Evolutionary conservation across 2,113 vertebrate genomes (phyloP), one percentile per base, ranked within the genome.

Genomic region (Cyprinodon variegatus): DNA sequence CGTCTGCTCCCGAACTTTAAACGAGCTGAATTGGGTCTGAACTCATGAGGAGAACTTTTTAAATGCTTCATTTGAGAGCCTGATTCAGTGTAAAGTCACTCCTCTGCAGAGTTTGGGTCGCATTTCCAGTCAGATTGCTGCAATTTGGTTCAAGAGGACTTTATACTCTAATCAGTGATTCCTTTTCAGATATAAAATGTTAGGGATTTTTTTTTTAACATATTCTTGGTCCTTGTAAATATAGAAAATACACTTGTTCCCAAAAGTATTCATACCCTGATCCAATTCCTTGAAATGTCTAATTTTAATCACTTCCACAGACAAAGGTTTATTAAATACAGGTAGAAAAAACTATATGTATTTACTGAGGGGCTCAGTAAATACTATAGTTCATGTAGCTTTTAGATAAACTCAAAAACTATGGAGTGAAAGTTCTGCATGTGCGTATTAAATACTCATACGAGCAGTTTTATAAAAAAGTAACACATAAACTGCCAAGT

Each of bases 1-100:
- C 10, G 40, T 38, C 70, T 29, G 9, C 70, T 59, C 41, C 64
- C 43, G 70, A 46, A 68, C 80, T 85, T 84, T 76, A 68, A 85
- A 81, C n/a, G 66, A 67, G 29, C 22, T 57, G 68, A 83, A 79
- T 83, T 74, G 65, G 65, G 53, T 86, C 83, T 79, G 46, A 82
- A 83, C 53, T 69, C 36, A 13, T 20, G 38, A 72, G 61, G 68
- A 65, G 53, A 43, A 73, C 74, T 74, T 82, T 82, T 68, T 38
- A 61, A 46, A 72, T 20, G 66, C 66, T 72, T 83, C 22, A 15
- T 79, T 72, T 68, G 11, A 75, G 76, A 39, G 38, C n/a, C 48
- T 45, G 68, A 65, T 79, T 4, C 40, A 38, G 61, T 61, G 17
- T 41, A 38, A 39, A 69, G 57, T 65, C 13, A 0, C 17, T 68